phyloP scores from a whole-genome alignment of 2,797 vertebrate species.

The Buphagus erythrorhynchus region DNA sequence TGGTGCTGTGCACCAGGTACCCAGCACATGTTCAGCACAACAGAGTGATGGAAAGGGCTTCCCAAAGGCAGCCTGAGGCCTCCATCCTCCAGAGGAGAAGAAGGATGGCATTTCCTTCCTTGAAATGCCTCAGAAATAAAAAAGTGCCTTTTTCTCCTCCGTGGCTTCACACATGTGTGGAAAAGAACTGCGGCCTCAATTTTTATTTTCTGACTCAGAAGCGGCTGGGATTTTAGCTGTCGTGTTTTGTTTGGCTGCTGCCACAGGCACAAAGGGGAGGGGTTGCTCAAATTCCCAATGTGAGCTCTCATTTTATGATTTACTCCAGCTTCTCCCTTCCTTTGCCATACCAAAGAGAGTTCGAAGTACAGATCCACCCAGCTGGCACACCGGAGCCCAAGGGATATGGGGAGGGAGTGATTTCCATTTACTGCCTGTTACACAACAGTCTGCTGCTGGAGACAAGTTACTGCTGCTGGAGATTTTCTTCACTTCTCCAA shows the following conservation, averaged over 20 bases:
- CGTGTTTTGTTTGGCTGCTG: neutral
- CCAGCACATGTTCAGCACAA: neutral
- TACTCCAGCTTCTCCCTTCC: neutral
- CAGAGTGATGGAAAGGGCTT: neutral
- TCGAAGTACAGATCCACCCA: rapidly evolving
- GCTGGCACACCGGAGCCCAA: neutral
- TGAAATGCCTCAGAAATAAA: neutral
- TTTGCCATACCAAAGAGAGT: neutral
- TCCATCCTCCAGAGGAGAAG: too few species aligned
- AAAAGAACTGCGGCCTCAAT: rapidly evolving
- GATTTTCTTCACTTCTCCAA: neutral
- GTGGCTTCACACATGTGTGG: rapidly evolving
- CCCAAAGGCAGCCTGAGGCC: neutral
- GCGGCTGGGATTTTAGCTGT: neutral
- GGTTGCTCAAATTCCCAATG: neutral
- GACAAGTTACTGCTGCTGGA: neutral
- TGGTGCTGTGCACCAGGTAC: neutral
- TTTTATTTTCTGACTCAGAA: neutral
- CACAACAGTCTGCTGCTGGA: neutral
- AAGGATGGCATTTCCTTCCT: neutral
- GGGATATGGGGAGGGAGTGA: neutral
- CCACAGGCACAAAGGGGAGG: neutral
- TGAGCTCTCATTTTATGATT: neutral
- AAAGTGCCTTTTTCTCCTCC: neutral
- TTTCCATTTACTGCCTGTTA: neutral